Evolutionary conservation across 2,113 vertebrate species (phyloP).

Genomic region (Bagarius yarrelli): DNA sequence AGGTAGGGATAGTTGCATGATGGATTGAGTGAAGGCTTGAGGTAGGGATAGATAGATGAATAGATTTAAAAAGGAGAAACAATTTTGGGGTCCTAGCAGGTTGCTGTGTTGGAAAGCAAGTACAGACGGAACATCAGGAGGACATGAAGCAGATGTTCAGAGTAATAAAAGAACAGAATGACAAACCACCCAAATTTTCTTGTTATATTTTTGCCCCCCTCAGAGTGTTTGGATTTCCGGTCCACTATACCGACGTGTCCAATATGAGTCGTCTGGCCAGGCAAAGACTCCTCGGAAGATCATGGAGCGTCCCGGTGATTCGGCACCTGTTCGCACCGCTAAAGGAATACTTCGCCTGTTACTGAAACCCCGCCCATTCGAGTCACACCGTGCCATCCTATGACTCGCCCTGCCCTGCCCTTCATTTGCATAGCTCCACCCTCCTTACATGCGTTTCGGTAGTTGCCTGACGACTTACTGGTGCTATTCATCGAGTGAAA

Average conservation of each 20-base stretch:
- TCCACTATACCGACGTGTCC: conserved; percentile 98
- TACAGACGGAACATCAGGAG: background rate
- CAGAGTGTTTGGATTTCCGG: conserved; percentile 95
- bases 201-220: conserved; percentile 1
- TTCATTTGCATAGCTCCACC: conserved; percentile 38
- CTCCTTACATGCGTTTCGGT: conserved; percentile 28
- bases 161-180: background rate
- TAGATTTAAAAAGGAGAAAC: too few relatives aligned
- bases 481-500: conserved; percentile 43
- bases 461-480: conserved; percentile 61
- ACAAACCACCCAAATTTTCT: background rate
- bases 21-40: background rate
- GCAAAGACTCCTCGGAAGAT: conserved; percentile 95
- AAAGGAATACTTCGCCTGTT: conserved; percentile 98
- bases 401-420: conserved; percentile 14
- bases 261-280: conserved; percentile 99
- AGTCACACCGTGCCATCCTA: conserved; percentile 15
- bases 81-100: too few relatives aligned
- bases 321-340: conserved; percentile 97
- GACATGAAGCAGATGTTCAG: background rate
- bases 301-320: conserved; percentile 98
- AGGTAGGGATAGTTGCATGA: background rate
- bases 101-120: background rate
- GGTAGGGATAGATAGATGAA: background rate
- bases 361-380: conserved; percentile 69